Evolutionary conservation across 2,888 invertebrate species (phyloP), one percentile per base, ranked within the genome.

Genomic region (Tetragnatha montana): DNA sequence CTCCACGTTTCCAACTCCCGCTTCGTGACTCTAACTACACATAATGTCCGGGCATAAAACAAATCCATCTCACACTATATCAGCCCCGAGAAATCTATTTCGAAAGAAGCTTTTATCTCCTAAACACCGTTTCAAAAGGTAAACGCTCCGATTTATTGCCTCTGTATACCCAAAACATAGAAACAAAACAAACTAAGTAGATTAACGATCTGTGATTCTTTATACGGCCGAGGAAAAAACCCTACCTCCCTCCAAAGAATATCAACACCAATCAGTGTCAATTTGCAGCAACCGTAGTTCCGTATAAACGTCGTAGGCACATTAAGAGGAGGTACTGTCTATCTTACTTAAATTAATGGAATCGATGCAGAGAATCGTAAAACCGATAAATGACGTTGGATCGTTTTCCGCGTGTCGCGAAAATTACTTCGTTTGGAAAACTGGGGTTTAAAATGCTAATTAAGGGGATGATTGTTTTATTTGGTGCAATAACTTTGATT

Each of bases 201-300:
- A 74, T 74, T 35, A 35, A 21, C 74, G 21, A 74, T 74, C 60
- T 60, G 60, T 17, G 10, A 60, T 60, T 17, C 12, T 60, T 60
- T 60, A 60, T 60, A 10, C 17, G 17, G 60, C 60, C 14, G 60
- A 17, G 21, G 12, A 35, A 75, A 47, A 68, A 17, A 78, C 14
- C 22, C 1, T 17, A 49, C 0, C 19, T 78, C 22, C 21, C 21
- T 78, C 60, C 51, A 14, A 4, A 60, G 22, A 60, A 60, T 78
- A 60, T 78, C 78, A 22, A 35, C 78, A 78, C 60, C 78, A 78
- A 78, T 78, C 78, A 78, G 78, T 17, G 78, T 78, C 78, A 78
- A n/a, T 21, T 60, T 12, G 22, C 78, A 12, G 14, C 78, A 60
- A 60, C 19, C 17, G 22, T 35, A 60, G n/a, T 78, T 78, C 60